phyloP scores from a whole-genome alignment of 2,888 invertebrate species.

The Stenodema calcarata region DNA sequence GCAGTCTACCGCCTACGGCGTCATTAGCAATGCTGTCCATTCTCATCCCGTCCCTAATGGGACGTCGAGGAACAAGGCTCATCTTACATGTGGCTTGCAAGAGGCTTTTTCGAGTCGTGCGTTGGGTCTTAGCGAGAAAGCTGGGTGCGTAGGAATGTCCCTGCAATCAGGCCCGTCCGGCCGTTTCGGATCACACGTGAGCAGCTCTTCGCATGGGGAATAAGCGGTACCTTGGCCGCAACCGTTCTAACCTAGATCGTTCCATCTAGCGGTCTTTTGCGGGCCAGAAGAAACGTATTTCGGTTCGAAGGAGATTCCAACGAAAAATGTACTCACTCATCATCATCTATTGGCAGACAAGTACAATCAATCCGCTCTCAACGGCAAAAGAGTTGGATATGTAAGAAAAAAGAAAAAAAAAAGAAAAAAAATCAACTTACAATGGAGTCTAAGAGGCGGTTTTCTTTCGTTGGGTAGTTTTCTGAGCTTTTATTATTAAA shows the following conservation, averaged over 20 bases:
- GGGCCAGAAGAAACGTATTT: neutral
- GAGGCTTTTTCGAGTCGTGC: neutral
- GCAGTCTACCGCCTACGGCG: neutral
- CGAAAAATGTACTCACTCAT: neutral
- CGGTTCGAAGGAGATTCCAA: neutral
- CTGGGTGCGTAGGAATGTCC: constrained; percentile 37
- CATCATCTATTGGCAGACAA: no score
- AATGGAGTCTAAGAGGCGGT: no score
- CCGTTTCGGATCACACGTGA: constrained; percentile 36
- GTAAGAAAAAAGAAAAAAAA: no score
- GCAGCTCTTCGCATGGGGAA: constrained; percentile 25
- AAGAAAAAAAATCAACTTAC: no score
- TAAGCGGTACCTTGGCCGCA: constrained; percentile 41
- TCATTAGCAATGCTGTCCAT: neutral
- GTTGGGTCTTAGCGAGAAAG: neutral
- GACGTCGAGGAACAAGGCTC: neutral
- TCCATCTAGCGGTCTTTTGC: constrained; percentile 43
- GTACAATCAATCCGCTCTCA: no score
- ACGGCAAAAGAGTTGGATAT: no score
- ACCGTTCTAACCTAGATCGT: constrained; percentile 46
- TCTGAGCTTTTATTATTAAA: no score
- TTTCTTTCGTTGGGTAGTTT: no score
- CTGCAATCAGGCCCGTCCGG: neutral
- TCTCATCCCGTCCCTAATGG: neutral
- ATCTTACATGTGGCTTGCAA: neutral